Evolutionary conservation across 2,797 vertebrate genomes (phyloP).

Genomic region (Euthynnus affinis): DNA sequence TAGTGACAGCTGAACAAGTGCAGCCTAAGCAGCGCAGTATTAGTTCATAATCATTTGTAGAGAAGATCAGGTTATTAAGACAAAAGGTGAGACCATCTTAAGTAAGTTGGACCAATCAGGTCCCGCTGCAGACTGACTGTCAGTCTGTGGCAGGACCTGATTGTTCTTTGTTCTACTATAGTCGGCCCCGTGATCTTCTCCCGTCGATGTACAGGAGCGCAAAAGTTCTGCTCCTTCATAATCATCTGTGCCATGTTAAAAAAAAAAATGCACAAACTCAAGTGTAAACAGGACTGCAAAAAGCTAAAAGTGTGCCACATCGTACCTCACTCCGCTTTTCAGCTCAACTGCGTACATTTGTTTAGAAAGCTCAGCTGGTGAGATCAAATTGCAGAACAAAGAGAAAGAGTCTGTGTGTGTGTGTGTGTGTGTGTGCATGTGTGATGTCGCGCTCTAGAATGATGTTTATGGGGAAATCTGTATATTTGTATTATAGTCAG

Average conservation of each 20-base stretch:
- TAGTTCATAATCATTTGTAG: conserved; percentile 10
- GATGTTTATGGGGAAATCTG: conserved; percentile 37
- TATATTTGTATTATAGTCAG: conserved; percentile 77
- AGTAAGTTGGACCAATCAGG: too few species aligned
- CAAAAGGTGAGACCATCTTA: too few species aligned
- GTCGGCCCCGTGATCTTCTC: too few species aligned
- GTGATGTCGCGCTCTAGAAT: not conserved
- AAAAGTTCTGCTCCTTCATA: not conserved
- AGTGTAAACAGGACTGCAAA: conserved; percentile 30
- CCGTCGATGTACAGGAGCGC: too few species aligned
- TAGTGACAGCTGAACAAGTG: not conserved
- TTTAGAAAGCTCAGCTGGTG: not conserved
- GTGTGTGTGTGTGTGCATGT: not conserved
- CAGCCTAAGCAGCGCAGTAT: conserved; percentile 49
- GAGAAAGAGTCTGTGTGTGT: conserved; percentile 4
- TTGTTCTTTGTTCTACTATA: too few species aligned
- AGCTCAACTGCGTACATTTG: not conserved
- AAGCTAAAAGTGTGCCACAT: conserved; percentile 27
- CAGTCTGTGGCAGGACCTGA: too few species aligned
- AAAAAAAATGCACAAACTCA: conserved; percentile 27
- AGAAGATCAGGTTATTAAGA: too few species aligned
- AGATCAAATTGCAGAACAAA: conserved; percentile 19
- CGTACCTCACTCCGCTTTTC: not conserved
- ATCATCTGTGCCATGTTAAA: conserved; percentile 53
- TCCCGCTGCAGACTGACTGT: too few species aligned